Conservation (phyloP, 1,140 invertebrate genomes). For the Trachymyrmex septentrionalis region DNA sequence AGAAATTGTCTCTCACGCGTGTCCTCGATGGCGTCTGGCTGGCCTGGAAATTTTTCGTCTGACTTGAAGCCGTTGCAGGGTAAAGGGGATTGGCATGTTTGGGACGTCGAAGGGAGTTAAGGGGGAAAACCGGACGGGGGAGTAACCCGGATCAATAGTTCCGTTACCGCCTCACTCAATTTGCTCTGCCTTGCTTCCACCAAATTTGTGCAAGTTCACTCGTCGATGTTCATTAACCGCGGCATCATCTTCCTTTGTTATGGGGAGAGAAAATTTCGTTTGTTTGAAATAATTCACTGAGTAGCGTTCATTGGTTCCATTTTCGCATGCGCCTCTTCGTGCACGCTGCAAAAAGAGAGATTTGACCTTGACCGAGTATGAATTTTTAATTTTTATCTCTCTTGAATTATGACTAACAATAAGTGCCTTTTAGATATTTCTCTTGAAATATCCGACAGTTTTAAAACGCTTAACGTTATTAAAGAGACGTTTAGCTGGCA, state of each 20-base stretch:
- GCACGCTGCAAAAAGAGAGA: not conserved
- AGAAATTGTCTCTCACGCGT: conserved; percentile 43
- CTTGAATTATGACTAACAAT: conserved; percentile 39
- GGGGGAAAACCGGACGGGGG: conserved; percentile 32
- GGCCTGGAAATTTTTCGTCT: conserved; percentile 69
- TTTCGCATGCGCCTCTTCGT: not conserved
- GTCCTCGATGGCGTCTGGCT: conserved; percentile 32
- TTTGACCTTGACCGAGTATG: conserved; percentile 19
- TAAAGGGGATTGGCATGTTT: conserved; percentile 40
- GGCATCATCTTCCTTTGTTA: conserved; percentile 31
- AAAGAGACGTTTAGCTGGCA: conserved; percentile 27
- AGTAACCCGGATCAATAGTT: conserved; percentile 72
- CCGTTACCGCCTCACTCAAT: conserved; percentile 77
- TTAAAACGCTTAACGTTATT: conserved; percentile 18
- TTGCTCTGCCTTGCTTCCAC: conserved; percentile 69
- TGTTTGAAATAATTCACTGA: conserved; percentile 16
- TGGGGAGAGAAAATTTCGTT: not conserved
- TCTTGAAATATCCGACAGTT: not conserved
- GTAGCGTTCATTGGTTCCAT: no score
- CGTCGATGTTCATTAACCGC: conserved; percentile 75
- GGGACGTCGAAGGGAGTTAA: conserved; percentile 7
- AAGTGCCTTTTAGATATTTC: conserved; percentile 24
- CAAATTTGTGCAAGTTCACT: conserved; percentile 76
- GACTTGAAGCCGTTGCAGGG: conserved; percentile 43
- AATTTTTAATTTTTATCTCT: conserved; percentile 48